phyloP scores from a whole-genome alignment of 2,888 invertebrate genomes.

The Xestia c-nigrum region DNA sequence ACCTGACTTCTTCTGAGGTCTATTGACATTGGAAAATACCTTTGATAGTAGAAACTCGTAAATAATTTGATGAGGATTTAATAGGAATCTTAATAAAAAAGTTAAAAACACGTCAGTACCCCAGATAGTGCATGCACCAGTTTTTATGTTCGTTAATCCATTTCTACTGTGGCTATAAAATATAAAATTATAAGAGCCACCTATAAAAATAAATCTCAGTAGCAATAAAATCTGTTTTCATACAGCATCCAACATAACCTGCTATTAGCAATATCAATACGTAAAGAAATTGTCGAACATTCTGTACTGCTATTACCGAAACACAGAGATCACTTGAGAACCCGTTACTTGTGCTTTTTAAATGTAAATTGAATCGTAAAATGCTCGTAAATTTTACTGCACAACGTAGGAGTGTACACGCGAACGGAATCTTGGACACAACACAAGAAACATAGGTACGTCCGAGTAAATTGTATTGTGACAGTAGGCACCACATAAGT shows the following conservation, averaged over 20 bases:
- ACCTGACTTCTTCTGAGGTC: not conserved
- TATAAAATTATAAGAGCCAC: slow-evolving; percentile 32
- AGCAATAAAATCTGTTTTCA: slow-evolving; percentile 47
- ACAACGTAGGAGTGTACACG: slow-evolving; percentile 74
- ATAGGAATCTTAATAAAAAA: not conserved
- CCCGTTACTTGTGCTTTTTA: slow-evolving; percentile 80
- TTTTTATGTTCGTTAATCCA: slow-evolving; percentile 14
- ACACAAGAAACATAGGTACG: slow-evolving; percentile 47
- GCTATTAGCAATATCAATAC: slow-evolving; percentile 47
- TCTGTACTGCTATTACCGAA: slow-evolving; percentile 72
- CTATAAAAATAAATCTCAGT: slow-evolving; percentile 43
- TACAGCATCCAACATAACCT: slow-evolving; percentile 33
- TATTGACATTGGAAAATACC: not conserved
- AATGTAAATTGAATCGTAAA: slow-evolving; percentile 85
- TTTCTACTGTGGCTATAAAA: slow-evolving; percentile 18
- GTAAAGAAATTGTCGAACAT: slow-evolving; percentile 69
- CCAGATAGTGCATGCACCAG: not conserved
- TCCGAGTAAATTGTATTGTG: slow-evolving; percentile 56
- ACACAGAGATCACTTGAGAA: slow-evolving; percentile 76
- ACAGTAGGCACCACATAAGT: slow-evolving; percentile 64
- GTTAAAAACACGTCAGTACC: slow-evolving; percentile 1
- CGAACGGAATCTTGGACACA: slow-evolving; percentile 62
- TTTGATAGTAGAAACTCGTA: not conserved
- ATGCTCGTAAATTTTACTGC: slow-evolving; percentile 78
- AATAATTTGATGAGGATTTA: not conserved